Base-by-base conservation (phyloP, 2,113 vertebrate genomes). In the Castor canadensis region DNA sequence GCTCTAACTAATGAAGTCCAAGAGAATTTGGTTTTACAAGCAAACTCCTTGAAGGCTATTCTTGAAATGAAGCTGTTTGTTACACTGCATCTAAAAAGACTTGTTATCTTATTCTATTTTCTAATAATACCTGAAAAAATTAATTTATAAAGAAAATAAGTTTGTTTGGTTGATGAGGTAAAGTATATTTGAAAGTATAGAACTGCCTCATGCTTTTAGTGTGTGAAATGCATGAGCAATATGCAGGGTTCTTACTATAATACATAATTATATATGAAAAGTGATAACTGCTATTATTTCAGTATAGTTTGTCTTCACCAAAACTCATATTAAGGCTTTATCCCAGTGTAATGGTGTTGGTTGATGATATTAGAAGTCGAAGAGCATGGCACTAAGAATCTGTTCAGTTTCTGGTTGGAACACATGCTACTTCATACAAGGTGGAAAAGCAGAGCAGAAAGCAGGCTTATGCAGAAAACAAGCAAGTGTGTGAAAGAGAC, bases 21-120 rank as follows among this genome's bases (percentile, higher is more conserved):
- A 86, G 17, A 62, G 73, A 89, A 86, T 45, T 83, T 89, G 76
- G n/a, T 79, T 89, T 81, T 45, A 77, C 30, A 72, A 90, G 47
- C 62, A 77, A 90, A 24, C 47, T 66, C 28, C 47, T 49, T 76
- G 69, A 6, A 77, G 66, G 60, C 45, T 72, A 24, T 72, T 56
- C 73, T 95, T 58, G 24, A 87, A 90, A 92, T 32, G 45, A 15
- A 77, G 40, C 47, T 91, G 35, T 72, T 45, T 49, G 9, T 77
- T 83, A 81, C 8, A 45, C 45, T 89, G 43, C 20, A 67, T 82
- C n/a, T 90, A 32, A 49, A 75, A 87, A 96, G 43, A 89, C 3
- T 62, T 81, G 49, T 45, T 83, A 38, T 67, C 38, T 84, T 93
- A 43, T 16, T 40, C 16, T 3, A 71, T 43, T 54, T 86, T 86